Evolutionary conservation across 2,797 vertebrate genomes (phyloP), one percentile per base, ranked within the genome.

Genomic region (Paramormyrops hopkinsi): DNA sequence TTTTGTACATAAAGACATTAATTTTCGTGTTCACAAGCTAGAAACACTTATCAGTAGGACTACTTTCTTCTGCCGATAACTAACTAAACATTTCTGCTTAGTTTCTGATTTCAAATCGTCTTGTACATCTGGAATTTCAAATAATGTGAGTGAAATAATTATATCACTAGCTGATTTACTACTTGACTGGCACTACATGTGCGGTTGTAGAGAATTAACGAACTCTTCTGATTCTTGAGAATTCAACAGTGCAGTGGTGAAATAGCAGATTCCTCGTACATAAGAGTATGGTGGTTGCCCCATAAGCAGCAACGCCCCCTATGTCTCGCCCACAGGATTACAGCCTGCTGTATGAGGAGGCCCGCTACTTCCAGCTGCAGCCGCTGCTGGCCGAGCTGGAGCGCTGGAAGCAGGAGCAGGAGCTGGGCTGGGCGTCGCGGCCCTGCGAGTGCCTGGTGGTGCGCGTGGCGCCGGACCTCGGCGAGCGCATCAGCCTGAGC

Each of bases 321-420:
- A 87, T n/a, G 48, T 62, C 33, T 92, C 51, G 82, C 73, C 29
- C 89, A 51, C 93, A 99, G 98, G 98, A 99, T 93, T 99, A 97
- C 92, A 97, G 96, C 86, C 94, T 98, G 94, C 94, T 99, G 92
- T 98, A 97, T 83, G 98, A 99, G 95, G 98, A 99, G 94, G 98
- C 98, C 48, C 95, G 95, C 48, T 99, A 98, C 92, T 99, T 99
- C 93, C 97, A 99, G 94, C 96, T 99, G 91, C 96, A 96, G 92
- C 97, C 97, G 44, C 96, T 99, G 95, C 96, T 97, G 91, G 94
- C 95, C 7, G 97, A 97, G 93, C 96, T 99, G 94, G 96, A 98
- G 90, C 95, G 95, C 91, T 99, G 98, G 98, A 96, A 96, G 92
- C 96, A 97, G 53, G 97, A 98, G 93, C 95, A 94, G 89, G 97